Conservation (phyloP, 2,113 vertebrate species). For the Fulmarus glacialis region DNA sequence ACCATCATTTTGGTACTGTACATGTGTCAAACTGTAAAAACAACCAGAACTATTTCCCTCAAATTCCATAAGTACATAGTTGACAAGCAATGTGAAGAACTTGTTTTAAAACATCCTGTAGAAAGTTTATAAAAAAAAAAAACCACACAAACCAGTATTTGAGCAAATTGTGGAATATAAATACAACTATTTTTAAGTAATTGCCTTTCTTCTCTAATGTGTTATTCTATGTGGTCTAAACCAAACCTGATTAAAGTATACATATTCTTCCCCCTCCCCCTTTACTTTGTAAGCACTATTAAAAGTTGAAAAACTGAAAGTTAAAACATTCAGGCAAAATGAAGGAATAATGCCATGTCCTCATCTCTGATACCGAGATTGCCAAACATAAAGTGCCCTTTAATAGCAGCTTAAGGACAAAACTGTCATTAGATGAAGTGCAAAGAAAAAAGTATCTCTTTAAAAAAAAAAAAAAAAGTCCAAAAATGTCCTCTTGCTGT, state of each 20-base stretch:
- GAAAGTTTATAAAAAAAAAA: constrained; percentile 78
- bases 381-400: constrained; percentile 57
- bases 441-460: neutral
- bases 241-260: constrained; percentile 67
- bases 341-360: constrained; percentile 36
- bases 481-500: constrained; percentile 39
- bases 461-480: neutral
- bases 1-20: constrained; percentile 67
- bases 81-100: constrained; percentile 78
- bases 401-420: constrained; percentile 35
- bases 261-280: constrained; percentile 28
- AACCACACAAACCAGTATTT: constrained; percentile 73
- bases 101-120: constrained; percentile 81
- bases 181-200: constrained; percentile 86
- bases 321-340: constrained; percentile 31
- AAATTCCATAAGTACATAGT: constrained; percentile 78
- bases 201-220: constrained; percentile 76
- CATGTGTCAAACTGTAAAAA: constrained; percentile 76
- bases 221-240: constrained; percentile 77
- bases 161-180: constrained; percentile 83
- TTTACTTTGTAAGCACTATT: constrained; percentile 65
- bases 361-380: constrained; percentile 34
- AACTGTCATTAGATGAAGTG: constrained; percentile 42
- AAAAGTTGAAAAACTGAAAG: constrained; percentile 34
- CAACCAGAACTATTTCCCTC: constrained; percentile 76